A percentile compares a stretch with the other conserved stretches of the same genome.
Conservation (phyloP, 2,797 vertebrate genomes). For the Pyrrhura leucotis region DNA sequence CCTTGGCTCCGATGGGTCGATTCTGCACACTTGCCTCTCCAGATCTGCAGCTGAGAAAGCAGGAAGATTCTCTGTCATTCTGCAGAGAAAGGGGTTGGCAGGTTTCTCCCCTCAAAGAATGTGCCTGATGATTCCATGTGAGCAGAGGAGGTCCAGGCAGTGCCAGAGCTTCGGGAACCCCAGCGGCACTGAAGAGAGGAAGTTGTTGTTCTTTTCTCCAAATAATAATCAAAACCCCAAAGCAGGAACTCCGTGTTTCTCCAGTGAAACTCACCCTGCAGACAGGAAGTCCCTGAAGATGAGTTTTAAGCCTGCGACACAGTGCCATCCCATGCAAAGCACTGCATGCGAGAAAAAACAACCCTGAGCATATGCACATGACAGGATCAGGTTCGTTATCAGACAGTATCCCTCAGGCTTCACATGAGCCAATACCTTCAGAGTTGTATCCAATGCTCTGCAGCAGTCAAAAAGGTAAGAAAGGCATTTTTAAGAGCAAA, state of each 20-base stretch:
- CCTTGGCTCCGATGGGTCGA: not conserved
- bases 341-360: not conserved
- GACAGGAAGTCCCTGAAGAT: constrained; percentile 62
- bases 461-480: not conserved
- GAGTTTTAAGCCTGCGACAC: constrained; percentile 49
- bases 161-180: not conserved
- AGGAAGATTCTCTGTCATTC: not conserved
- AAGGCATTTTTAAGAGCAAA: not conserved
- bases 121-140: not conserved
- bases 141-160: not conserved
- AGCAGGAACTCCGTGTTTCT: constrained; percentile 30
- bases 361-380: not conserved
- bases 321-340: constrained; percentile 24
- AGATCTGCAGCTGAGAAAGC: not conserved
- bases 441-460: not conserved
- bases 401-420: not conserved
- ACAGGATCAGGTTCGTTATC: not conserved
- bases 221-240: constrained; percentile 37
- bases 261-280: constrained; percentile 22
- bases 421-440: not conserved
- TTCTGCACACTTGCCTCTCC: not conserved
- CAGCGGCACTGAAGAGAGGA: constrained; percentile 27
- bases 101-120: not conserved
- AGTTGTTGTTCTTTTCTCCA: constrained; percentile 10
- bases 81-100: not conserved